Evolutionary conservation across 2,797 vertebrate species (phyloP).

Genomic region (Ptychadena robeensis): DNA sequence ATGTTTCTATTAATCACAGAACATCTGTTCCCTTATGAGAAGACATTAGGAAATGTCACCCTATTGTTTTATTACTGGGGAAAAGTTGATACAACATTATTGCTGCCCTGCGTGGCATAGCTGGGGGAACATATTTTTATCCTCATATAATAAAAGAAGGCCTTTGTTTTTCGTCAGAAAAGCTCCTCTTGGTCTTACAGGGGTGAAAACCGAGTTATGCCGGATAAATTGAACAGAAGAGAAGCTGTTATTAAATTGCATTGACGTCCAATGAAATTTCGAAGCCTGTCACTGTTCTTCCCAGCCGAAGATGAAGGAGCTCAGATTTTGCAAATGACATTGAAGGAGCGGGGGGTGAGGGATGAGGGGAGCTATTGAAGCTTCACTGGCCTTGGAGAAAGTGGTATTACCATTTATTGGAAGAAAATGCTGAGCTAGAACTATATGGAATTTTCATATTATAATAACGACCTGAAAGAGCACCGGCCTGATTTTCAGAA

Average conservation of each 20-base stretch:
- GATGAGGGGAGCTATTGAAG: slow-evolving; percentile 4
- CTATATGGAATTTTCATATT: not conserved
- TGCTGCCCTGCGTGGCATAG: not conserved
- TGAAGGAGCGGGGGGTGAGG: slow-evolving; percentile 5
- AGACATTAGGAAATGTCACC: slow-evolving; percentile 39
- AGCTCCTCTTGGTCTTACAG: slow-evolving; percentile 21
- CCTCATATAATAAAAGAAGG: slow-evolving; percentile 11
- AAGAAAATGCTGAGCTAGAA: slow-evolving; percentile 32
- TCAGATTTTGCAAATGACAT: slow-evolving; percentile 37
- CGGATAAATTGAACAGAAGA: slow-evolving; percentile 29
- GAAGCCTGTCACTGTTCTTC: slow-evolving; percentile 28
- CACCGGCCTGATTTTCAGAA: not conserved
- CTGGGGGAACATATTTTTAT: slow-evolving; percentile 1
- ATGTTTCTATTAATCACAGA: slow-evolving; percentile 38
- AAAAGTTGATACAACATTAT: slow-evolving; percentile 42
- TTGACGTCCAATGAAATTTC: slow-evolving; percentile 38
- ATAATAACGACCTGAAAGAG: slow-evolving; percentile 9
- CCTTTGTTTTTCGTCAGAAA: slow-evolving; percentile 14
- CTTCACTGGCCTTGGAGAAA: slow-evolving; percentile 18
- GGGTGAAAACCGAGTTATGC: slow-evolving; percentile 31
- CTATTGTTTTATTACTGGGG: slow-evolving; percentile 46
- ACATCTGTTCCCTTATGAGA: slow-evolving; percentile 45
- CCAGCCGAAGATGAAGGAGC: slow-evolving; percentile 38
- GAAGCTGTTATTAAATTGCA: slow-evolving; percentile 40
- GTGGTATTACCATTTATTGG: slow-evolving; percentile 25